Evolutionary conservation across 1,140 invertebrate genomes (phyloP).

Genomic region (Formica exsecta): DNA sequence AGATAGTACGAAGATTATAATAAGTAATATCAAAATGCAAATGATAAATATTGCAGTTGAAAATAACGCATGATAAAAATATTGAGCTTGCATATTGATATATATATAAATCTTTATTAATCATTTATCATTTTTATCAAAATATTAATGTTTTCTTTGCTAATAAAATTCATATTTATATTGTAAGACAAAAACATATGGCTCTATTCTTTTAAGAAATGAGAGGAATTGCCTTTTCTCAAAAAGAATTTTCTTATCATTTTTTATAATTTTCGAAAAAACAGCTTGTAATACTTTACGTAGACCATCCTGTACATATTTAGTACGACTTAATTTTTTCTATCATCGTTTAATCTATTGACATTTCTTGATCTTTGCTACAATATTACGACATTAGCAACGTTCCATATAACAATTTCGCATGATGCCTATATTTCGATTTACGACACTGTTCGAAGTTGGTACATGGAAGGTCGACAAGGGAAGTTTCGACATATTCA

Average conservation of each 20-base stretch:
- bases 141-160: neutral
- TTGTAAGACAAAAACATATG: no score
- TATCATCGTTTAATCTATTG: neutral
- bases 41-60: neutral
- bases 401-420: neutral
- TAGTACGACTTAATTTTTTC: no score
- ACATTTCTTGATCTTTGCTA: neutral
- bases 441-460: conserved; percentile 15
- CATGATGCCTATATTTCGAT: conserved; percentile 9
- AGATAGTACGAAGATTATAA: neutral
- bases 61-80: neutral
- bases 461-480: conserved; percentile 15
- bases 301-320: neutral
- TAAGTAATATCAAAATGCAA: neutral
- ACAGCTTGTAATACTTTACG: neutral
- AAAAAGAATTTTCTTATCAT: neutral
- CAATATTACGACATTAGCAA: neutral
- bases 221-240: no score
- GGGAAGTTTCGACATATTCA: conserved; percentile 18
- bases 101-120: neutral
- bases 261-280: neutral
- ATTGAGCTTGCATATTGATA: neutral
- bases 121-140: neutral
- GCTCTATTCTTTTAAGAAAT: no score
- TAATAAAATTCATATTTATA: neutral